Evolutionary conservation across 1,140 invertebrate genomes (phyloP).

Genomic region (Heliconius himera): DNA sequence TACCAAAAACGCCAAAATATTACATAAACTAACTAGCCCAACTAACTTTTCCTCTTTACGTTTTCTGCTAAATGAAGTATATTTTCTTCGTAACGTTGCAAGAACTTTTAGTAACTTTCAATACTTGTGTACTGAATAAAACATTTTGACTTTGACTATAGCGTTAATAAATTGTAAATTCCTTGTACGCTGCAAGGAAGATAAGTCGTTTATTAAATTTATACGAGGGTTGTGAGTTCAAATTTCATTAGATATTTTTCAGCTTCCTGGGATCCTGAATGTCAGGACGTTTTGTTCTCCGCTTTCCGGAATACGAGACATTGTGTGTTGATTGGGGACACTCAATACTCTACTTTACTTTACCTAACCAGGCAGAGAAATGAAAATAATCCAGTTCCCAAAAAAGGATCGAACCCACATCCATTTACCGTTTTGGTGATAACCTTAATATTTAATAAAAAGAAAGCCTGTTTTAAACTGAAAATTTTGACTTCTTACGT

Average conservation of each 20-base stretch:
- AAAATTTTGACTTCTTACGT: too few relatives aligned
- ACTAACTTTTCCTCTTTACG: neutral
- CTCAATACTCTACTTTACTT: too few relatives aligned
- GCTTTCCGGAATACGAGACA: too few relatives aligned
- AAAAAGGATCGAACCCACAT: too few relatives aligned
- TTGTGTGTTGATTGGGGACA: too few relatives aligned
- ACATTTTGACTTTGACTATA: neutral
- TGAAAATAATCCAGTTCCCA: too few relatives aligned
- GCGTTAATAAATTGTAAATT: neutral
- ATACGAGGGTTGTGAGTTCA: neutral
- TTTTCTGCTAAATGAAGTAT: neutral
- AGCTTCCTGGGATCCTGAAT: too few relatives aligned
- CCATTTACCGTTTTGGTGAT: too few relatives aligned
- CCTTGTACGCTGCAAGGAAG: neutral
- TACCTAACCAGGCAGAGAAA: too few relatives aligned
- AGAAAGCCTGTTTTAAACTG: too few relatives aligned
- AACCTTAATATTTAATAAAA: too few relatives aligned
- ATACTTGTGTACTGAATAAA: conserved; percentile 8
- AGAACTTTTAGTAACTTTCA: neutral
- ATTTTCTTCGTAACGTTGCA: neutral
- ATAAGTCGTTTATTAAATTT: neutral
- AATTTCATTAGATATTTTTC: neutral
- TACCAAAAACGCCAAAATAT: neutral
- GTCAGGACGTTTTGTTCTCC: too few relatives aligned
- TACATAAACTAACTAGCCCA: neutral